A percentile compares a stretch with the other conserved stretches of the same genome.
Evolutionary conservation across 2,797 vertebrate species (phyloP).

Genomic region (Staurois parvus): DNA sequence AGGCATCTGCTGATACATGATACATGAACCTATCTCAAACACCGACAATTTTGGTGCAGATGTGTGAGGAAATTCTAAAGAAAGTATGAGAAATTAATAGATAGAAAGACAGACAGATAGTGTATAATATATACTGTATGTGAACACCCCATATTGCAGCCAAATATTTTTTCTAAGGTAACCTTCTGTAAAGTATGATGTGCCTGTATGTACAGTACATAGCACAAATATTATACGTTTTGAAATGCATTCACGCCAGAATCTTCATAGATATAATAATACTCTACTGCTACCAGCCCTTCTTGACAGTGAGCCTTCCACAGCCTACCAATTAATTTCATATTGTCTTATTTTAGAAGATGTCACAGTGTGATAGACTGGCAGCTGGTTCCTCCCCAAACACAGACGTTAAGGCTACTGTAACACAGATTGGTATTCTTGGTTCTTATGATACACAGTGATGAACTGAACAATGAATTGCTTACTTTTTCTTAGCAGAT

Average conservation of each 20-base stretch:
- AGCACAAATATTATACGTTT: too few species aligned
- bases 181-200: too few species aligned
- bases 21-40: too few species aligned
- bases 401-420: not conserved
- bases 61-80: too few species aligned
- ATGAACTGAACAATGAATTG: constrained; percentile 32
- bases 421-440: constrained; percentile 9
- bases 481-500: constrained; percentile 44
- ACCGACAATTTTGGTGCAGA: too few species aligned
- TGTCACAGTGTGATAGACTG: constrained; percentile 27
- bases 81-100: too few species aligned
- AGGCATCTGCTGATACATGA: too few species aligned
- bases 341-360: not conserved
- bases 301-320: not conserved
- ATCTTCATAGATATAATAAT: not conserved
- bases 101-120: too few species aligned
- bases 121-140: too few species aligned
- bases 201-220: too few species aligned
- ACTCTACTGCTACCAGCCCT: not conserved
- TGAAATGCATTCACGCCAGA: not conserved
- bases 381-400: constrained; percentile 5
- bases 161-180: too few species aligned
- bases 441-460: constrained; percentile 22
- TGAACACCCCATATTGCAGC: too few species aligned
- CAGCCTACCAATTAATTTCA: not conserved